Evolutionary conservation across 2,888 invertebrate genomes (phyloP).

Genomic region (Drosophila atripex): DNA sequence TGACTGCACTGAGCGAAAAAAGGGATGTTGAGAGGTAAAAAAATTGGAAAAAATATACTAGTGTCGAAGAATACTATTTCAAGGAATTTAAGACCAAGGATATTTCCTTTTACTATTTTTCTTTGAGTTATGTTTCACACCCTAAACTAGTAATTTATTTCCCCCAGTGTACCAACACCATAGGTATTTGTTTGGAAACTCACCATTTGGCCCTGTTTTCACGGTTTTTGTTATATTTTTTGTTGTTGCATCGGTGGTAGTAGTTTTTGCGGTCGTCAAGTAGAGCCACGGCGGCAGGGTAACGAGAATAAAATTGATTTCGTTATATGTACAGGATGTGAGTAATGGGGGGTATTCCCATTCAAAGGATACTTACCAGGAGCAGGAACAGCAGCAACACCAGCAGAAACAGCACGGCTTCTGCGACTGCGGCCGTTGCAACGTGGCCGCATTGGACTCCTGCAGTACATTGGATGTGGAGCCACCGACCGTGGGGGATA

Average conservation of each 20-base stretch:
- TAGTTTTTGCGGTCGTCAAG: conserved; percentile 48
- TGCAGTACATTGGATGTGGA: conserved; percentile 78
- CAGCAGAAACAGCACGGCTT: conserved; percentile 88
- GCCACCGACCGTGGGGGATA: conserved; percentile 73
- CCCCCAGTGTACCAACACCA: conserved; percentile 5
- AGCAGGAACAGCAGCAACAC: conserved; percentile 90
- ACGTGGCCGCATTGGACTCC: conserved; percentile 78
- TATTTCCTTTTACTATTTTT: no score
- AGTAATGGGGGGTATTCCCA: conserved; percentile 10
- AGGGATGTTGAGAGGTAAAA: not conserved
- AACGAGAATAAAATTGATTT: conserved; percentile 41
- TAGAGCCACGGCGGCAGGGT: conserved; percentile 39
- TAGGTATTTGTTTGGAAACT: conserved; percentile 59
- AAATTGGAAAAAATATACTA: not conserved
- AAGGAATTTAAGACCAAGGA: no score
- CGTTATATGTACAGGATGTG: conserved; percentile 26
- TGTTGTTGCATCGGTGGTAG: conserved; percentile 10
- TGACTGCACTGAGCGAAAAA: conserved; percentile 23
- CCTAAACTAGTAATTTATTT: not conserved
- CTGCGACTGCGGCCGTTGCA: conserved; percentile 84
- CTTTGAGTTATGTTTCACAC: no score
- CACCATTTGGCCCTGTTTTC: conserved; percentile 83
- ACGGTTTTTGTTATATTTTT: conserved; percentile 48
- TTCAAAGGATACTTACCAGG: conserved; percentile 85
- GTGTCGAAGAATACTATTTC: no score